Percentiles rank a stretch among this genome's conserved stretches.
Conservation (phyloP, 1,140 invertebrate genomes). For the Drosophila setifemur region DNA sequence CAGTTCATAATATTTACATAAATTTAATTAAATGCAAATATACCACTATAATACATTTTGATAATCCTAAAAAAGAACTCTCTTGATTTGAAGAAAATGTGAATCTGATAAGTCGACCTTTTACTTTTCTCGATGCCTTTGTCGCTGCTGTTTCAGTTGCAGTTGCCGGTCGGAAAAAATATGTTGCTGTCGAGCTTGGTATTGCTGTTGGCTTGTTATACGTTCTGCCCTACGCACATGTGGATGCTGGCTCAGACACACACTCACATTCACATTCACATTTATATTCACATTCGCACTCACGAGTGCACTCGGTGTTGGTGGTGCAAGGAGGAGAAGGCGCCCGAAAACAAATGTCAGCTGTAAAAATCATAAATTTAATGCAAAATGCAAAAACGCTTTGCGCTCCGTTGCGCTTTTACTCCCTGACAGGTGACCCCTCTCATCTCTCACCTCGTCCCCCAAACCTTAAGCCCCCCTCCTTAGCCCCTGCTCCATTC, state of each 20-base stretch:
- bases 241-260: slow-evolving; percentile 32
- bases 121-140: not conserved
- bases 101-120: no score
- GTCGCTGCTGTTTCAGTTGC: slow-evolving; percentile 18
- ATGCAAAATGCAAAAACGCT: slow-evolving; percentile 76
- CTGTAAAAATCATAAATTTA: slow-evolving; percentile 81
- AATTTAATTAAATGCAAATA: no score
- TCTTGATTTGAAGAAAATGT: no score
- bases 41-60: no score
- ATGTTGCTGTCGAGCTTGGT: slow-evolving; percentile 51
- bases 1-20: no score
- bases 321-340: slow-evolving; percentile 33
- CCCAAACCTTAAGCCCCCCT: not conserved
- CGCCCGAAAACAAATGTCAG: slow-evolving; percentile 77
- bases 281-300: not conserved
- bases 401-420: slow-evolving; percentile 75
- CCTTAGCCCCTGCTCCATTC: no score
- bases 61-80: no score
- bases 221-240: slow-evolving; percentile 66
- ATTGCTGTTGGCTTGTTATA: slow-evolving; percentile 39
- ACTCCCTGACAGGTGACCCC: slow-evolving; percentile 67
- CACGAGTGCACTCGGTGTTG: slow-evolving; percentile 37
- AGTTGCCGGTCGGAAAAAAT: slow-evolving; percentile 56
- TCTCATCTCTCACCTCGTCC: slow-evolving; percentile 3
- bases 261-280: no score